A percentile compares a stretch with the other conserved stretches of the same genome.
phyloP scores from a whole-genome alignment of 2,888 invertebrate genomes.

The Zaprionus obscuricornis region DNA sequence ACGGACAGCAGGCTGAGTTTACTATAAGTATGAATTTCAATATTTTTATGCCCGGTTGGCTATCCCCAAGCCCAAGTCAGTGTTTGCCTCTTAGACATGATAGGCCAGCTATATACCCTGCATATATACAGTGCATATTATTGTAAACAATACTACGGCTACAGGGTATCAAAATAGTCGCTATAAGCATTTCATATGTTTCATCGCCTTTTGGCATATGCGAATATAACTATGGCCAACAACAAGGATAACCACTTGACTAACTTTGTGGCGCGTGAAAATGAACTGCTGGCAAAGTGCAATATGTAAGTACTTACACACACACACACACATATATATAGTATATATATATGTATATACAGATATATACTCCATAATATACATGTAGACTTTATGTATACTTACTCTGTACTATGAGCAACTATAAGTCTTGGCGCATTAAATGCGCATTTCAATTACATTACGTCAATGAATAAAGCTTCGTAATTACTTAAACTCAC shows the following conservation, averaged over 20 bases:
- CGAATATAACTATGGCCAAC: slow-evolving; percentile 5
- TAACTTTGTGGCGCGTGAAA: slow-evolving; percentile 47
- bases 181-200: neutral
- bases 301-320: slow-evolving; percentile 11
- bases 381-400: too few relatives aligned
- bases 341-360: neutral
- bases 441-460: slow-evolving; percentile 3
- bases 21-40: slow-evolving; percentile 42
- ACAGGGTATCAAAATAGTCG: slow-evolving; percentile 7
- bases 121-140: too few relatives aligned
- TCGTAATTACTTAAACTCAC: too few relatives aligned
- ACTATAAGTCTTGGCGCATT: neutral
- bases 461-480: neutral
- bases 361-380: too few relatives aligned
- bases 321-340: neutral
- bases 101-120: too few relatives aligned
- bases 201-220: slow-evolving; percentile 20
- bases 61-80: slow-evolving; percentile 4
- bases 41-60: slow-evolving; percentile 50
- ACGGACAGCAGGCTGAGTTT: slow-evolving; percentile 20
- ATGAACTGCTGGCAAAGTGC: slow-evolving; percentile 30
- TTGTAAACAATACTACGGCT: neutral
- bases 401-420: neutral
- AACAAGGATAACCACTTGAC: slow-evolving; percentile 37
- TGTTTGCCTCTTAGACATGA: slow-evolving; percentile 23